Conservation (phyloP, 2,888 invertebrate species). For the Dusona sp. region DNA sequence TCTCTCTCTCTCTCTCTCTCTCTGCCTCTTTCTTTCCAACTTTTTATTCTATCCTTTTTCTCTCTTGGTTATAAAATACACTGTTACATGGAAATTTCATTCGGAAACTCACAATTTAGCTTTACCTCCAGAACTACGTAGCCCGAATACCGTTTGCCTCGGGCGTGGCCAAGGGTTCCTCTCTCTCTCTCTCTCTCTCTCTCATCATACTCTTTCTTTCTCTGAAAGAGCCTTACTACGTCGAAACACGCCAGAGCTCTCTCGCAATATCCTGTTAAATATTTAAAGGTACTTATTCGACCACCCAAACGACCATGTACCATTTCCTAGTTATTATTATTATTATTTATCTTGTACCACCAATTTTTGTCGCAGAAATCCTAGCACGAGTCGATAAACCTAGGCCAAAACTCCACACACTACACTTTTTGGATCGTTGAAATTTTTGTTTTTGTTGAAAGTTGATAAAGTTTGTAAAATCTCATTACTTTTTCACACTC, state of each 20-base stretch:
- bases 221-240: slow-evolving; percentile 60
- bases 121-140: slow-evolving; percentile 23
- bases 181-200: slow-evolving; percentile 56
- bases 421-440: background rate
- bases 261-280: slow-evolving; percentile 74
- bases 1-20: slow-evolving; percentile 12
- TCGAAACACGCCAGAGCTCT: slow-evolving; percentile 71
- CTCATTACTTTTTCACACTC: no score
- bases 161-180: slow-evolving; percentile 46
- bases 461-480: no score
- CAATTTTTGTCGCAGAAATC: background rate
- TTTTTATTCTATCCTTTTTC: background rate
- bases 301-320: slow-evolving; percentile 42
- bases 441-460: background rate
- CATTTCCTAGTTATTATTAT: slow-evolving; percentile 9
- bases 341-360: background rate
- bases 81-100: slow-evolving; percentile 73
- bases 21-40: background rate
- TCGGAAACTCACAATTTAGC: slow-evolving; percentile 73
- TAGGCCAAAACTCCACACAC: background rate
- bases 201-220: slow-evolving; percentile 3
- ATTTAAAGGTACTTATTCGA: slow-evolving; percentile 71
- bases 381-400: background rate
- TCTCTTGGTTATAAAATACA: slow-evolving; percentile 61
- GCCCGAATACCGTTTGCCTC: slow-evolving; percentile 21